phyloP scores from a whole-genome alignment of 2,888 invertebrate species.

The Escarpia spicata region DNA sequence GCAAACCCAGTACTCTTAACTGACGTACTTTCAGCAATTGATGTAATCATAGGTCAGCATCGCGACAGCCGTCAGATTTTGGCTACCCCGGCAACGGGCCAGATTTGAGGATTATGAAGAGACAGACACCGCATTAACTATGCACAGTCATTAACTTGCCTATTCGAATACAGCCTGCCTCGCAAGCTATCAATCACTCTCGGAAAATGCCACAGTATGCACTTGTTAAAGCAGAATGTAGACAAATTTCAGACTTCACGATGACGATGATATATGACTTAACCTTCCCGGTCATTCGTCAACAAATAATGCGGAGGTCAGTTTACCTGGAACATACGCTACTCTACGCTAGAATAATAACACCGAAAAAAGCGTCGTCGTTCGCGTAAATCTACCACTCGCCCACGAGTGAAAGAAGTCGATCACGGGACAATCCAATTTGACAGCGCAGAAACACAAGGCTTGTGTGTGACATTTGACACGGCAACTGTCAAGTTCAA shows the following conservation, averaged over 20 bases:
- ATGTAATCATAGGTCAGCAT: neutral
- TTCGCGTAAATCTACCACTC: neutral
- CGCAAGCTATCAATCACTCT: neutral
- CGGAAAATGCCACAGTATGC: neutral
- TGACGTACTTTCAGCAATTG: neutral
- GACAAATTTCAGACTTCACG: neutral
- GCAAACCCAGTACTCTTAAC: neutral
- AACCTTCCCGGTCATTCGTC: neutral
- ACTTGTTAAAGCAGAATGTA: neutral
- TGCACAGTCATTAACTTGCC: neutral
- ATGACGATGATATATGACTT: neutral
- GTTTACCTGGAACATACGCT: neutral
- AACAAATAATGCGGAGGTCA: neutral
- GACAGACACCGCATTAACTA: neutral
- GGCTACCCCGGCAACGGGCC: neutral
- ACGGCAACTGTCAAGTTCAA: neutral
- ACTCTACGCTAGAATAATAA: neutral
- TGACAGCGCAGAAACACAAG: neutral
- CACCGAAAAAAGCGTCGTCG: neutral
- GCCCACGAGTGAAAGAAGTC: neutral
- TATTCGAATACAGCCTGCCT: neutral
- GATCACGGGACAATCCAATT: neutral
- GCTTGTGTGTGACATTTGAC: neutral
- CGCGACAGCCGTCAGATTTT: neutral
- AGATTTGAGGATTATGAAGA: neutral